Percentiles rank a stretch among this genome's conserved stretches.
These are phyloP conservation scores for Champsocephalus gunnari DNA, from an alignment of 2,797 vertebrate genomes.

Conservation along the genomic window DNA sequence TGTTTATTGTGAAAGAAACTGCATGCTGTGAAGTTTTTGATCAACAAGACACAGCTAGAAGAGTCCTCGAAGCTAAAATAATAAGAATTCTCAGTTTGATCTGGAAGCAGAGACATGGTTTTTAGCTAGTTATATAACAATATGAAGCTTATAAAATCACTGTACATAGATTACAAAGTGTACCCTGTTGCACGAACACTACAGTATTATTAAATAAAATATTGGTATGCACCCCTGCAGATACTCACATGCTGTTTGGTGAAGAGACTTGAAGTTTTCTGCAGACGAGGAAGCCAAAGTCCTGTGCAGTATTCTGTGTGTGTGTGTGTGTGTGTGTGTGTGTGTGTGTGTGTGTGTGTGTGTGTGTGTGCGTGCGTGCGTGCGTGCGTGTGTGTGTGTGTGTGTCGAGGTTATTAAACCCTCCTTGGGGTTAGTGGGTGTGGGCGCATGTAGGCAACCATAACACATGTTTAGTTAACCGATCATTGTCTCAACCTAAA, in stretches of 20 bases:
- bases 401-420: conserved; percentile 37
- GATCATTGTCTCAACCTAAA: conserved; percentile 35
- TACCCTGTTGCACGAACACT: neutral
- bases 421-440: conserved; percentile 61
- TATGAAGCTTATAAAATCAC: neutral
- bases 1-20: conserved; percentile 46
- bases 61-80: neutral
- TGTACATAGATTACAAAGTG: neutral
- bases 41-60: conserved; percentile 3
- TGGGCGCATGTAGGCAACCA: conserved; percentile 63
- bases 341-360: no score
- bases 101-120: neutral
- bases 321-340: neutral
- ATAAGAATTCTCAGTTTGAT: neutral
- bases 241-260: conserved; percentile 70
- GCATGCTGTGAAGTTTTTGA: conserved; percentile 24
- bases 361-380: no score
- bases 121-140: neutral
- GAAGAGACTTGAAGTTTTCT: conserved; percentile 45
- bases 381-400: neutral
- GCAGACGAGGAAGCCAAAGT: conserved; percentile 62
- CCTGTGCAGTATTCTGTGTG: conserved; percentile 35
- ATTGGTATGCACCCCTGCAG: conserved; percentile 18
- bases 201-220: neutral
- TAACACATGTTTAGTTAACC: conserved; percentile 47